Evolutionary conservation across 2,888 invertebrate genomes (phyloP), one percentile per base, ranked within the genome.

Genomic region (Unio delphinus): DNA sequence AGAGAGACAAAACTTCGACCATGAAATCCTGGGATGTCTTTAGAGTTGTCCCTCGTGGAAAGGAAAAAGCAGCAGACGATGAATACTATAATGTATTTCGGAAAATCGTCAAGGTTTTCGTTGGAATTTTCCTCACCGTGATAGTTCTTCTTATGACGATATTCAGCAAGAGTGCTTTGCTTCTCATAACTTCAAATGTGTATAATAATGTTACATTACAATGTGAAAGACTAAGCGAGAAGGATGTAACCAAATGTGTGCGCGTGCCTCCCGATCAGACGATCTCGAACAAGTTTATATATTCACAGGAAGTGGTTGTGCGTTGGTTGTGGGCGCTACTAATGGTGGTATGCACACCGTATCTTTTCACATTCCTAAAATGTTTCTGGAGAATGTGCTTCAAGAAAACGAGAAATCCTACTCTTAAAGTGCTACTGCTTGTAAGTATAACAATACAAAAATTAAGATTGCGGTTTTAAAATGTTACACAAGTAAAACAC

Each of bases 111-210:
- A 89, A 90, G 80, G 83, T 96, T 74, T 88, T 95, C 82, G 95
- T 96, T 26, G 96, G 96, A 90, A 91, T 95, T 80, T 90, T 96
- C 80, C 95, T 96, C 70, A 97, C 97, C 89, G 89, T 95, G 64
- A 93, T 95, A 85, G 96, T 97, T 76, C 92, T 97, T 83, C 93
- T 92, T 7, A 94, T 95, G 70, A 95, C 95, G 61, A 95, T 97
- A 76, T 91, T 96, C 86, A 94, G 96, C 83, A 97, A 97, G 91
- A 95, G 95, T 83, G 94, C 95, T 71, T 92, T 96, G 75, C 80
- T 86, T 57, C 73, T 86, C 23, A 83, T 86, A 17, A 81, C 85
- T 11, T 86, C 86, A 61, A 83, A 83, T 73, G 76, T 86, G 8
- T 81, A 83, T 70, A 73, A 78, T 30, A 84, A 84, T 72, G 81